Conservation (phyloP, 1,140 invertebrate species). For the Drosophila triauraria region DNA sequence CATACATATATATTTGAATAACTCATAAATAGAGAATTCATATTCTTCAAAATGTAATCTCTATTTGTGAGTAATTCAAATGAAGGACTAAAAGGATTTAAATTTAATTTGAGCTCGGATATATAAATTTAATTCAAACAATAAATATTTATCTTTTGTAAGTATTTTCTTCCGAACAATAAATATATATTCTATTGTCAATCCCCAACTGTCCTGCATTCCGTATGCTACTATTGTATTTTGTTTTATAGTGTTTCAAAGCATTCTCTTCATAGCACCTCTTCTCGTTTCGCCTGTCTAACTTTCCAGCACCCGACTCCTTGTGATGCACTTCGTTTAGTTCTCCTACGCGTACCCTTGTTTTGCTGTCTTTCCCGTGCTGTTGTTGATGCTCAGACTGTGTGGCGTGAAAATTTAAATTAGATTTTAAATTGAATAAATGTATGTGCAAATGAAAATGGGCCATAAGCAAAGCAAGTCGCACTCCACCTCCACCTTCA, state of each 20-base stretch:
- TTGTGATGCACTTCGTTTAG: conserved; percentile 68
- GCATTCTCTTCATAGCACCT: conserved; percentile 1
- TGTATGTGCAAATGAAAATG: conserved; percentile 74
- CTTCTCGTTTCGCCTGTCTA: conserved; percentile 22
- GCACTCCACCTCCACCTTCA: not conserved
- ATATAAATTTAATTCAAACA: no score
- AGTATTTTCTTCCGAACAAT: no score
- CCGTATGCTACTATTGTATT: conserved; percentile 2
- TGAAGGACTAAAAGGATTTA: no score
- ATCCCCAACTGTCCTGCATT: not conserved
- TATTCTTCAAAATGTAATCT: not conserved
- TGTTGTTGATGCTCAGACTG: conserved; percentile 21
- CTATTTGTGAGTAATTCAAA: not conserved
- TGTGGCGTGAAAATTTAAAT: conserved; percentile 80
- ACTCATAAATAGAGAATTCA: no score
- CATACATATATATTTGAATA: no score
- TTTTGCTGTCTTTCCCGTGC: conserved; percentile 24
- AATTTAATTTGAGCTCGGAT: no score
- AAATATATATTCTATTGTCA: no score
- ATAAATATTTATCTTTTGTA: no score
- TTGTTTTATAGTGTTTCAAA: not conserved
- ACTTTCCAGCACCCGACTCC: conserved; percentile 28
- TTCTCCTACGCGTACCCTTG: conserved; percentile 36
- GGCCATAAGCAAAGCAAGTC: conserved; percentile 57
- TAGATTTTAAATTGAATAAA: conserved; percentile 83